These are phyloP conservation scores for Xiphorhynchus elegans DNA, from an alignment of 2,113 vertebrate species.

Conservation along the genomic window DNA sequence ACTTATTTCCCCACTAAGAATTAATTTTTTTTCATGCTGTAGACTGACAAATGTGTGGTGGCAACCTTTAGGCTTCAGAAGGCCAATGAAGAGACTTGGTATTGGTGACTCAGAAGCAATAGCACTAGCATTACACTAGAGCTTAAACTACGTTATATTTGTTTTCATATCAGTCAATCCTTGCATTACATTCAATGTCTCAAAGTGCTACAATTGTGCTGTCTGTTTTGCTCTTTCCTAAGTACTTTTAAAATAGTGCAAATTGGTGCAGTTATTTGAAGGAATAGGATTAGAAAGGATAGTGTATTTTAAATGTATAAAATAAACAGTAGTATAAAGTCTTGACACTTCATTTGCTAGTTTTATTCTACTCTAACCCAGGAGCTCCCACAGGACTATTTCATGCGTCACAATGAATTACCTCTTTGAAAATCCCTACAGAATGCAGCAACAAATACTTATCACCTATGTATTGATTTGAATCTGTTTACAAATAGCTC, in stretches of 20 bases:
- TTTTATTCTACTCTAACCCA: slow-evolving; percentile 31
- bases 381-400: slow-evolving; percentile 10
- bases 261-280: background rate
- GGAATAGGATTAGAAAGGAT: background rate
- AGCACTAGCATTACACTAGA: background rate
- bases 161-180: background rate
- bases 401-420: background rate
- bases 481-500: slow-evolving; percentile 17
- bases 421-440: background rate
- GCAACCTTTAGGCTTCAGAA: background rate
- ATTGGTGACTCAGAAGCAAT: background rate
- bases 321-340: slow-evolving; percentile 44
- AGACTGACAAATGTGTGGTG: background rate
- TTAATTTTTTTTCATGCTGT: background rate
- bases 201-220: background rate
- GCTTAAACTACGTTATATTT: background rate
- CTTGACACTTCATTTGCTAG: slow-evolving; percentile 53
- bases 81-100: background rate
- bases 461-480: slow-evolving; percentile 27
- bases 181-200: background rate
- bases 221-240: background rate
- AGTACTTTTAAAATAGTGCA: background rate
- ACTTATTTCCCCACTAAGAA: background rate
- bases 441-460: slow-evolving; percentile 41
- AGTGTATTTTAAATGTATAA: slow-evolving; percentile 29